A percentile compares a stretch with the other conserved stretches of the same genome.
Conservation (phyloP, 2,113 vertebrate genomes). For the Oceanites oceanicus region DNA sequence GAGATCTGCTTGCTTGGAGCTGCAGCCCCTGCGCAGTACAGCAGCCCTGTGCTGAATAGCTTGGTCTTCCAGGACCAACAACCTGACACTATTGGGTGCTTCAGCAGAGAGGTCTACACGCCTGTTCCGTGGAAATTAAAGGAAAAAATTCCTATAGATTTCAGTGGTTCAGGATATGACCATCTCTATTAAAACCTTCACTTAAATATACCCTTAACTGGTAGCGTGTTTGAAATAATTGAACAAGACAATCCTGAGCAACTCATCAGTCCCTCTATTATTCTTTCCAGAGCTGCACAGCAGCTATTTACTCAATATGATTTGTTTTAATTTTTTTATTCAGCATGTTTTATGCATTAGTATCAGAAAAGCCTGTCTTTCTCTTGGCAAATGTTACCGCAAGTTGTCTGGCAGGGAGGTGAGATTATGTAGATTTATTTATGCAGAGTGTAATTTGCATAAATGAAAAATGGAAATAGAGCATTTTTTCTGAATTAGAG, state of each 20-base stretch:
- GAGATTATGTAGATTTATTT: constrained; percentile 73
- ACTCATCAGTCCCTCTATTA: constrained; percentile 27
- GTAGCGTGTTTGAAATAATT: constrained; percentile 11
- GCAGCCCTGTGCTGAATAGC: neutral
- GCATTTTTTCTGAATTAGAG: constrained; percentile 45
- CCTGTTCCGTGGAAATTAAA: neutral
- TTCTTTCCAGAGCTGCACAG: constrained; percentile 14
- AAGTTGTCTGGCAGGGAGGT: constrained; percentile 65
- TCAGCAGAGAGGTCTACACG: neutral
- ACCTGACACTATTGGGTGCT: neutral
- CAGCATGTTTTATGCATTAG: constrained; percentile 68
- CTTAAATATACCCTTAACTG: neutral
- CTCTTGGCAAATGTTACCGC: constrained; percentile 63
- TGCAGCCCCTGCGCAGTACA: neutral
- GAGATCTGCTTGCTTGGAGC: neutral
- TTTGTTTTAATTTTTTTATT: constrained; percentile 63
- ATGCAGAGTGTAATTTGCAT: constrained; percentile 69
- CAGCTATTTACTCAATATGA: constrained; percentile 53
- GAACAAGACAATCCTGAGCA: constrained; percentile 14
- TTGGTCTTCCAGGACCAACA: neutral
- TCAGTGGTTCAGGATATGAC: neutral
- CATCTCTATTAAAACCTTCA: neutral
- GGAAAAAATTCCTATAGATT: neutral
- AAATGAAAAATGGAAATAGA: constrained; percentile 70
- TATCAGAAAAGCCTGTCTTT: constrained; percentile 64